These are phyloP conservation scores for Enteromius viviparus DNA, from an alignment of 2,797 vertebrate genomes.

Conservation along the genomic window DNA sequence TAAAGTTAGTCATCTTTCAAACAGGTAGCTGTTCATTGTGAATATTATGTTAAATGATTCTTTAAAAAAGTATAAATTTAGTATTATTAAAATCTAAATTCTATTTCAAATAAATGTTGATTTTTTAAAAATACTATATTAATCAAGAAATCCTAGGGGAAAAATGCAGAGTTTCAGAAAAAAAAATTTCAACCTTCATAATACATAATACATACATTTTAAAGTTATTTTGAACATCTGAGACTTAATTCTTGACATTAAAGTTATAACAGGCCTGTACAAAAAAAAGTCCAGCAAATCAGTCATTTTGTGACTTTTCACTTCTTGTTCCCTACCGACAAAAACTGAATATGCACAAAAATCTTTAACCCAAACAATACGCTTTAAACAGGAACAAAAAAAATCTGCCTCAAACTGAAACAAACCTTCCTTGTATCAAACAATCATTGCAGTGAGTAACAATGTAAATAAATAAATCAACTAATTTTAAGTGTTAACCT, in stretches of 20 bases:
- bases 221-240: background rate
- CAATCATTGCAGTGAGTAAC: background rate
- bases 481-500: background rate
- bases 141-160: background rate
- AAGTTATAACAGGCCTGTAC: background rate
- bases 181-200: background rate
- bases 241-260: background rate
- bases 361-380: background rate
- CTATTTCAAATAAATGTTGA: background rate
- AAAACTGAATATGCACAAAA: constrained; percentile 12
- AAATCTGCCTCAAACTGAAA: constrained; percentile 7
- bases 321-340: constrained; percentile 29
- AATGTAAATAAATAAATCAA: background rate
- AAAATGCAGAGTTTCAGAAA: fast-evolving
- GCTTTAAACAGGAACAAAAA: constrained; percentile 31
- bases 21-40: background rate
- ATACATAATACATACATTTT: too few species aligned
- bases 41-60: background rate
- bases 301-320: constrained; percentile 31
- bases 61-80: background rate
- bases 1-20: background rate
- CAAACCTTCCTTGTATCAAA: constrained; percentile 1
- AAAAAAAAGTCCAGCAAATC: constrained; percentile 9
- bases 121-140: background rate
- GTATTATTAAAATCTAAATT: background rate